These are phyloP conservation scores for Microtus ochrogaster DNA, from an alignment of 2,113 vertebrate genomes.

Conservation along the genomic window DNA sequence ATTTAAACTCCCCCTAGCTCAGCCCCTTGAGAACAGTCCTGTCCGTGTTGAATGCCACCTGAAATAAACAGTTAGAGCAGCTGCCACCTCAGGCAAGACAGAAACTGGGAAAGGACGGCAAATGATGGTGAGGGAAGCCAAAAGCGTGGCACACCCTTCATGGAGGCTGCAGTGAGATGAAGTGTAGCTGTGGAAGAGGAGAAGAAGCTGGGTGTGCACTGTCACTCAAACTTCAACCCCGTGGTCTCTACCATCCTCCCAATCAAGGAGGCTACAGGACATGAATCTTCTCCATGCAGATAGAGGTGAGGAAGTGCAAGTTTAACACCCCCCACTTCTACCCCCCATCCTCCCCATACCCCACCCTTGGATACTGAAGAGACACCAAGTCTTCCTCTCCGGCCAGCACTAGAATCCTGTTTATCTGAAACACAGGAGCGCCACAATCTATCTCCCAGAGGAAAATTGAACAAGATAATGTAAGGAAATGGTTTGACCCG, in stretches of 20 bases:
- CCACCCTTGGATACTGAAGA: neutral
- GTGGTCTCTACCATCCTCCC: neutral
- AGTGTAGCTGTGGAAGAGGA: neutral
- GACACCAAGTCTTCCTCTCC: neutral
- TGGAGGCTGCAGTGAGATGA: neutral
- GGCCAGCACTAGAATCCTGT: neutral
- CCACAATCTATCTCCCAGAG: too few relatives aligned
- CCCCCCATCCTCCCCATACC: too few relatives aligned
- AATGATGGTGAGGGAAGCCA: neutral
- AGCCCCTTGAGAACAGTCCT: slow-evolving; percentile 39
- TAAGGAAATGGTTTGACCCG: neutral
- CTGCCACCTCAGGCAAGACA: neutral
- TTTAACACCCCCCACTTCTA: too few relatives aligned
- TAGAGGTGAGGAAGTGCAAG: fast-evolving
- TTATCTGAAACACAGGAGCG: too few relatives aligned
- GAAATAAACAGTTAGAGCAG: slow-evolving; percentile 59
- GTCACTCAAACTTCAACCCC: neutral
- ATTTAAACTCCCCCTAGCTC: slow-evolving; percentile 25
- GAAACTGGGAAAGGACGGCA: neutral
- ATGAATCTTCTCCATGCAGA: neutral
- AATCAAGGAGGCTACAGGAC: neutral
- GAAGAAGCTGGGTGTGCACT: neutral
- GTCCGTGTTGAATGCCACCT: slow-evolving; percentile 40
- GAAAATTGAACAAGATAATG: neutral
- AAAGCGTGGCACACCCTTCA: neutral